These are phyloP conservation scores for Mythimna loreyi DNA, from an alignment of 2,888 invertebrate species.

Conservation along the genomic window DNA sequence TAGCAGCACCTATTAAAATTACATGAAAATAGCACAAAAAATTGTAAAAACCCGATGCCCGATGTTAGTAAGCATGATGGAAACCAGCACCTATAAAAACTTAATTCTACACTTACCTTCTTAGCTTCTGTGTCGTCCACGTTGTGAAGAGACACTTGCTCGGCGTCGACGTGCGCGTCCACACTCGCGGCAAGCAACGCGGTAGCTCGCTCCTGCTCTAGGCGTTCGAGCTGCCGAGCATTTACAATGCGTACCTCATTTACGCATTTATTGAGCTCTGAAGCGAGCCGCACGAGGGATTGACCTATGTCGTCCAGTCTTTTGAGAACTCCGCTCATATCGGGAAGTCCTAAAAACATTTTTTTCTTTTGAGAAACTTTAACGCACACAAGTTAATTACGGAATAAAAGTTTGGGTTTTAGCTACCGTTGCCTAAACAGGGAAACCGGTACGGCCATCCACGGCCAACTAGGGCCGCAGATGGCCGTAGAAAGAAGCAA, in stretches of 20 bases:
- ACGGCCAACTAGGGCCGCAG: slow-evolving; percentile 37
- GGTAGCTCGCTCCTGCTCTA: slow-evolving; percentile 92
- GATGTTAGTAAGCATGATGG: slow-evolving; percentile 11
- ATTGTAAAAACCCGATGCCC: neutral
- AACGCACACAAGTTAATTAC: neutral
- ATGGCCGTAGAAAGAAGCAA: slow-evolving; percentile 16
- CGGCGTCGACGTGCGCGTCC: slow-evolving; percentile 92
- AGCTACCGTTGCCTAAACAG: slow-evolving; percentile 1
- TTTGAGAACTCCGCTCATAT: slow-evolving; percentile 89
- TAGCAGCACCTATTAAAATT: slow-evolving; percentile 3
- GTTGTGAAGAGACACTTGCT: slow-evolving; percentile 83
- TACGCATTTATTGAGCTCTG: slow-evolving; percentile 93
- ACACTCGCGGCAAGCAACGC: slow-evolving; percentile 93
- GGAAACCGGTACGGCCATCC: slow-evolving; percentile 22
- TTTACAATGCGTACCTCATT: slow-evolving; percentile 94
- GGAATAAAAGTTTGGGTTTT: too few relatives aligned
- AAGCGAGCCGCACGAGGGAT: slow-evolving; percentile 92
- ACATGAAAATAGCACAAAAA: neutral
- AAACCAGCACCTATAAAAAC: neutral
- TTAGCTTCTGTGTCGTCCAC: slow-evolving; percentile 93
- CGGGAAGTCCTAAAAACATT: slow-evolving; percentile 73
- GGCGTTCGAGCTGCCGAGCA: slow-evolving; percentile 92
- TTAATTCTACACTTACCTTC: slow-evolving; percentile 90
- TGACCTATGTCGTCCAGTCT: slow-evolving; percentile 93
- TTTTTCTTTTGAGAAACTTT: neutral